Evolutionary conservation across 2,113 vertebrate genomes (phyloP).

Genomic region (Eublepharis macularius): DNA sequence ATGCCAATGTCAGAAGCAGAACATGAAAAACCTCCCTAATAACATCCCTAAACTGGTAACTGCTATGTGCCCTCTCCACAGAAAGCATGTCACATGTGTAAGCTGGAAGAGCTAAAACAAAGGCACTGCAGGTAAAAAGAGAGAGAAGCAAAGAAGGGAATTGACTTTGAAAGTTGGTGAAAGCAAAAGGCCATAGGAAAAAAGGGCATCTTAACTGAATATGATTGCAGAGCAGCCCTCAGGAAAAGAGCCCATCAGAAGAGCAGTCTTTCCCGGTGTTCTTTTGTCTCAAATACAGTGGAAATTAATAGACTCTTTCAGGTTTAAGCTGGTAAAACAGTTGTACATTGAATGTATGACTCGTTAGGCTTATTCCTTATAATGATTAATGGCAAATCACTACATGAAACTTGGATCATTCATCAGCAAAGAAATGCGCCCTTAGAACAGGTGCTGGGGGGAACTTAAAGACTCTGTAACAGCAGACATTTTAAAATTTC

Average conservation of each 20-base stretch:
- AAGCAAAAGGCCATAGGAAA: not conserved
- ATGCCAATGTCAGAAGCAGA: too few relatives aligned
- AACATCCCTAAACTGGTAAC: not conserved
- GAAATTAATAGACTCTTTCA: conserved; percentile 42
- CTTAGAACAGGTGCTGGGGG: conserved; percentile 66
- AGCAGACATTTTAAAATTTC: conserved; percentile 36
- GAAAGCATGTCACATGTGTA: not conserved
- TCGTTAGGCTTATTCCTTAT: conserved; percentile 72
- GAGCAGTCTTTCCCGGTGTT: conserved; percentile 30
- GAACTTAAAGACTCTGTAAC: conserved; percentile 39
- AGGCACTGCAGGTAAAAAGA: not conserved
- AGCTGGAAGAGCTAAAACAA: not conserved
- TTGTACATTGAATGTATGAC: conserved; percentile 68
- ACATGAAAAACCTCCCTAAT: too few relatives aligned
- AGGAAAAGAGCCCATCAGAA: conserved; percentile 23
- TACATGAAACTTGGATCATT: conserved; percentile 65
- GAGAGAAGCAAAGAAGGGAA: rapidly evolving
- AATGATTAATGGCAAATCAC: conserved; percentile 78
- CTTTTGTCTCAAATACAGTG: conserved; percentile 26
- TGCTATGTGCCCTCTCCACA: not conserved
- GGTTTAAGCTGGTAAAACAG: conserved; percentile 53
- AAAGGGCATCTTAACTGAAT: conserved; percentile 28
- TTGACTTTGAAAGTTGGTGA: not conserved
- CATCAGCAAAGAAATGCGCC: conserved; percentile 65
- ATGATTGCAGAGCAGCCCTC: not conserved